phyloP scores from a whole-genome alignment of 1,140 invertebrate species.

The Drosophila oshimai region DNA sequence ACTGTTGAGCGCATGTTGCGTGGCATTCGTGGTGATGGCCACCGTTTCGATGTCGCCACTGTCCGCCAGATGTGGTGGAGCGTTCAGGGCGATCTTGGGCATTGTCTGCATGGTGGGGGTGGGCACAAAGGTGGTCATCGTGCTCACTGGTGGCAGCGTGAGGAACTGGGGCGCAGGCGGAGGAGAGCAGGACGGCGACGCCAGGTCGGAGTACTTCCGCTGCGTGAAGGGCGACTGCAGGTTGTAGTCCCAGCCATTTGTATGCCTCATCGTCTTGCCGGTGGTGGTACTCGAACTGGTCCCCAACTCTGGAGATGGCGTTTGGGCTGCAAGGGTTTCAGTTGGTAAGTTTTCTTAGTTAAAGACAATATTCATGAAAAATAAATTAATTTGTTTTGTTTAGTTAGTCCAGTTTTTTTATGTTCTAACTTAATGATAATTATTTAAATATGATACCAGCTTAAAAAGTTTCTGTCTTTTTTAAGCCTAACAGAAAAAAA shows the following conservation, averaged over 20 bases:
- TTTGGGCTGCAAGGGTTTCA: slow-evolving; percentile 29
- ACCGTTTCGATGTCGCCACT: slow-evolving; percentile 62
- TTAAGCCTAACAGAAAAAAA: no score
- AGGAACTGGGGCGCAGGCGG: no score
- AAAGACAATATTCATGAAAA: no score
- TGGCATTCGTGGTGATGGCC: slow-evolving; percentile 73
- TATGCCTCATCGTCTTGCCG: slow-evolving; percentile 69
- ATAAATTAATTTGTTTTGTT: no score
- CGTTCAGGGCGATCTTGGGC: slow-evolving; percentile 61
- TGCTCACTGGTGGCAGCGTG: slow-evolving; percentile 18
- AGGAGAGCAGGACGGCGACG: slow-evolving; percentile 48
- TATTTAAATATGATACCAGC: no score
- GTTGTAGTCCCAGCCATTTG: slow-evolving; percentile 81
- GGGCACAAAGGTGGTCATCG: slow-evolving; percentile 58
- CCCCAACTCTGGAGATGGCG: slow-evolving; percentile 61
- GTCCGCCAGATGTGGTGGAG: slow-evolving; percentile 10
- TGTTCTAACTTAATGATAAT: no score
- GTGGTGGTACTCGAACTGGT: slow-evolving; percentile 69
- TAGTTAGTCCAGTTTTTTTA: no score
- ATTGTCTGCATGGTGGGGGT: slow-evolving; percentile 56
- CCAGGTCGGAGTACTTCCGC: slow-evolving; percentile 62
- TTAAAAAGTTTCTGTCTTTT: no score
- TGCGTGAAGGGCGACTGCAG: slow-evolving; percentile 76
- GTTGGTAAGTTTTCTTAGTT: not conserved
- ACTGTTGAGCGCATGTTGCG: slow-evolving; percentile 65